Conservation (phyloP, 2,113 vertebrate genomes). For the Mormoops blainvillei region DNA sequence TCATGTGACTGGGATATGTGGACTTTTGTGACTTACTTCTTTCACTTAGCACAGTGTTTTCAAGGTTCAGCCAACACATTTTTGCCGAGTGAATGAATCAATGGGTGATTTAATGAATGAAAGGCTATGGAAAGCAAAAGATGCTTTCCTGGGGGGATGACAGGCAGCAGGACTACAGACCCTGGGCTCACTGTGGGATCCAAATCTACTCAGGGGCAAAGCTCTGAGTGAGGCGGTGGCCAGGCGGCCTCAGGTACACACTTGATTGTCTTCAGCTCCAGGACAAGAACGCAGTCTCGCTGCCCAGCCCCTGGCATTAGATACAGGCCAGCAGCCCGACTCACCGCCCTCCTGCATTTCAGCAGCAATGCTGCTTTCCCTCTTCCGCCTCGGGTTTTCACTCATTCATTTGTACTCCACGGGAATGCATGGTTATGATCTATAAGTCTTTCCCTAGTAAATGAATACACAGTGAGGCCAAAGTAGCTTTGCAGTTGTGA, state of each 20-base stretch:
- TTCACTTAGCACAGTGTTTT: not conserved
- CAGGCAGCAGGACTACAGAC: not conserved
- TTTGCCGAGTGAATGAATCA: not conserved
- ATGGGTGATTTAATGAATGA: not conserved
- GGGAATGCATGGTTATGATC: not conserved
- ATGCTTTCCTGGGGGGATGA: not conserved
- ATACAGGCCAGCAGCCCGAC: too few relatives aligned
- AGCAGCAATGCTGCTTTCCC: not conserved
- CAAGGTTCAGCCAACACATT: not conserved
- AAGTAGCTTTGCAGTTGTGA: not conserved
- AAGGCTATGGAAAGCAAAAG: not conserved
- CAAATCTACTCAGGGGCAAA: accelerated
- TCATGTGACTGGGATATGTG: not conserved
- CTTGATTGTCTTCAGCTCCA: not conserved
- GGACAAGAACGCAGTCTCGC: not conserved
- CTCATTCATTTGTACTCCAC: too few relatives aligned
- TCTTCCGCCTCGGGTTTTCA: not conserved
- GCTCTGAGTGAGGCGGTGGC: not conserved
- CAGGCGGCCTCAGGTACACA: not conserved
- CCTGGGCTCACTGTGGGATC: accelerated
- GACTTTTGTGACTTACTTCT: not conserved
- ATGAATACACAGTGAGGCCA: not conserved
- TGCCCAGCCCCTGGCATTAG: not conserved
- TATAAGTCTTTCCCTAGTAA: not conserved
- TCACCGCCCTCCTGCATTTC: not conserved